Conservation (phyloP, 2,888 invertebrate genomes). For the Ochlodes sylvanus region DNA sequence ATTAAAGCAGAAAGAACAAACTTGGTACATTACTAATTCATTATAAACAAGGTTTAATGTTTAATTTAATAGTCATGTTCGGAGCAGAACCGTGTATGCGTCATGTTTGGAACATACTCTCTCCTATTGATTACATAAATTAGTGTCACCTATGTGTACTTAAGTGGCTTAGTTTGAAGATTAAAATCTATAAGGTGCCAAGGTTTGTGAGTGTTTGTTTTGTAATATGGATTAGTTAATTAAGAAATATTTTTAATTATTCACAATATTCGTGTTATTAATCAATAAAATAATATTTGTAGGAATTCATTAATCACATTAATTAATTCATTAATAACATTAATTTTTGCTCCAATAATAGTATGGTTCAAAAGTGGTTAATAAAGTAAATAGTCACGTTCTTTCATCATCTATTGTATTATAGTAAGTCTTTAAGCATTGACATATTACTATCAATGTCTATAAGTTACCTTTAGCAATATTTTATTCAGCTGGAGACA, state of each 20-base stretch:
- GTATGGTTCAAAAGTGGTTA: too few relatives aligned
- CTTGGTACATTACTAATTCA: constrained; percentile 52
- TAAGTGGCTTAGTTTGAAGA: neutral
- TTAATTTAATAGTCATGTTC: neutral
- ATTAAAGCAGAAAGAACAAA: constrained; percentile 70
- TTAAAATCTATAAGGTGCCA: neutral
- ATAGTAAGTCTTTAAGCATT: too few relatives aligned
- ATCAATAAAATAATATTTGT: too few relatives aligned
- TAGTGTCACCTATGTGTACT: neutral
- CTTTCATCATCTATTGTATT: too few relatives aligned
- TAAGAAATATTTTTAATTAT: neutral
- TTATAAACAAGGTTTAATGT: constrained; percentile 28
- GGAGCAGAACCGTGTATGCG: neutral
- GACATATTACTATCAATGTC: too few relatives aligned
- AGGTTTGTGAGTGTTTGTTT: neutral
- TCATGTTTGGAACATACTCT: neutral
- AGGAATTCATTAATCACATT: too few relatives aligned
- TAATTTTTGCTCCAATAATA: too few relatives aligned
- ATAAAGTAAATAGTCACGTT: too few relatives aligned
- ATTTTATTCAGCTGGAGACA: neutral
- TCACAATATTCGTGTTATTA: too few relatives aligned
- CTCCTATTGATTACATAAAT: neutral
- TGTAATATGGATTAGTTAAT: neutral
- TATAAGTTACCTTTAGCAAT: too few relatives aligned
- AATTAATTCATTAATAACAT: too few relatives aligned